Evolutionary conservation across 2,113 vertebrate genomes (phyloP).

Genomic region (Octodon degus): DNA sequence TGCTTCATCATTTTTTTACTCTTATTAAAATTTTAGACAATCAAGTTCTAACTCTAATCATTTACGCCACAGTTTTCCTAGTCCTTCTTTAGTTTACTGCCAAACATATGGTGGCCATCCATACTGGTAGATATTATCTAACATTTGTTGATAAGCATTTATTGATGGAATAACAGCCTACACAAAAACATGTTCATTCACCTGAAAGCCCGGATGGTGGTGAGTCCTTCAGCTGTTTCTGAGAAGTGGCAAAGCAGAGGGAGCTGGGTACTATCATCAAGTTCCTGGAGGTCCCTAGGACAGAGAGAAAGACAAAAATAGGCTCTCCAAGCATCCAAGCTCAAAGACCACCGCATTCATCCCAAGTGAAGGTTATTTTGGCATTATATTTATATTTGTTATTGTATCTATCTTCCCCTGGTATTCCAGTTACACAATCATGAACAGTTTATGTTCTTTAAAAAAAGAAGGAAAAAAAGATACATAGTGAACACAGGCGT

Average conservation of each 20-base stretch:
- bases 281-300: slow-evolving; percentile 95
- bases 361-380: not conserved
- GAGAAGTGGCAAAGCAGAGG: slow-evolving; percentile 98
- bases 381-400: not conserved
- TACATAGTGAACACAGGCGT: not conserved
- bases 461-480: not conserved
- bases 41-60: not conserved
- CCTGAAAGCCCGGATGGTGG: slow-evolving; percentile 97
- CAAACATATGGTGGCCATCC: not conserved
- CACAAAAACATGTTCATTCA: slow-evolving; percentile 73
- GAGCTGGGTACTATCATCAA: slow-evolving; percentile 97
- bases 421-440: not conserved
- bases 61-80: not conserved
- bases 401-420: not conserved
- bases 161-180: not conserved
- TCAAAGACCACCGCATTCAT: not conserved
- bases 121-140: not conserved
- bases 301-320: not conserved
- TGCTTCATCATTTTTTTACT: not conserved
- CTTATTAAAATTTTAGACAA: slow-evolving; percentile 13
- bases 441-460: not conserved
- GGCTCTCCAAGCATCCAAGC: not conserved
- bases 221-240: slow-evolving; percentile 97
- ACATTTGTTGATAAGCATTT: not conserved
- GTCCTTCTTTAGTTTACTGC: not conserved